These are phyloP conservation scores for Coracias cyanogaster DNA, from an alignment of 2,797 vertebrate species.

Conservation along the genomic window DNA sequence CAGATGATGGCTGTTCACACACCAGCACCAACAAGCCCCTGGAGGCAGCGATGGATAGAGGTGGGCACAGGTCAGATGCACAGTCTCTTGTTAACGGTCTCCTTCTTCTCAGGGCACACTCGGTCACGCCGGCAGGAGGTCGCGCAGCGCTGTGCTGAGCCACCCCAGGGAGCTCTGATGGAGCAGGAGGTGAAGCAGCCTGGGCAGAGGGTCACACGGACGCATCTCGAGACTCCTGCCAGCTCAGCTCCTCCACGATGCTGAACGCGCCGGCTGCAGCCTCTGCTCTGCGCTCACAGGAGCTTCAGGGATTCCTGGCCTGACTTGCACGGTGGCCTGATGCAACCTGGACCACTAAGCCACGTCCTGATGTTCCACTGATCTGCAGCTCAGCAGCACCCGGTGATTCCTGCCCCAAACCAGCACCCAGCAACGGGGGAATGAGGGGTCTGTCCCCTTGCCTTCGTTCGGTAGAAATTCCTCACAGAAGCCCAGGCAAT, in stretches of 20 bases:
- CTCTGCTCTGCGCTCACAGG: rapidly evolving
- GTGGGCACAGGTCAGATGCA: neutral
- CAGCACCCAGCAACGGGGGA: neutral
- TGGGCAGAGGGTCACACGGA: neutral
- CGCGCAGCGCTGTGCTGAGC: rapidly evolving
- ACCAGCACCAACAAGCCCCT: neutral
- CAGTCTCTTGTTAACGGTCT: neutral
- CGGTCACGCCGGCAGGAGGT: rapidly evolving
- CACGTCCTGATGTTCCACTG: neutral
- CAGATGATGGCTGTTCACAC: neutral
- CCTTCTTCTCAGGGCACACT: rapidly evolving
- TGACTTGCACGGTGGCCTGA: neutral
- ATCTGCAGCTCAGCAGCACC: neutral
- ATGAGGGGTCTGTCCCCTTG: rapidly evolving
- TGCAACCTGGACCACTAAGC: neutral
- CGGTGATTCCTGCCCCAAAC: neutral
- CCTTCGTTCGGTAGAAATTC: neutral
- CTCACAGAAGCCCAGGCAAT: neutral
- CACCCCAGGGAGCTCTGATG: neutral
- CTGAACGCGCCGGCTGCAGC: rapidly evolving
- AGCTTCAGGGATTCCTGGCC: neutral
- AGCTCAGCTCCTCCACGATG: neutral
- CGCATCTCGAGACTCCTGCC: rapidly evolving
- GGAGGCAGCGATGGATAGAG: neutral
- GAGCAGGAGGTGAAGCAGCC: neutral